Evolutionary conservation across 1,140 invertebrate genomes (phyloP).

Genomic region (Pseudomyrmex flavicornis): DNA sequence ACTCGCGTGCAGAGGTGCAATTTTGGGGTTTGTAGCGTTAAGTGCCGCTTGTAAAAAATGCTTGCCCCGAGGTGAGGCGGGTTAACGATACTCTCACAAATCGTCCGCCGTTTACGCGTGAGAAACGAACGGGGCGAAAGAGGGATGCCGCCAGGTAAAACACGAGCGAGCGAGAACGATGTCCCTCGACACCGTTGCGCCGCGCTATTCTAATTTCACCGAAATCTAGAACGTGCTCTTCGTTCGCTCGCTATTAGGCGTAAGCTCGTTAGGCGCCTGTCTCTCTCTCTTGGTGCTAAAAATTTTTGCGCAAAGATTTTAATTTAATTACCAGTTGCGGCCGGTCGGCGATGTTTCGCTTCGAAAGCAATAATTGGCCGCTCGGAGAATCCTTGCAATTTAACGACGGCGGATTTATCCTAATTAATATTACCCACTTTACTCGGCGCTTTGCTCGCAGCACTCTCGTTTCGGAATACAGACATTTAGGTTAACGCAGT

Average conservation of each 20-base stretch:
- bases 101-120: conserved; percentile 56
- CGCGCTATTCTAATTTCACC: conserved; percentile 29
- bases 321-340: not conserved
- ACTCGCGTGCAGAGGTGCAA: conserved; percentile 69
- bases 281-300: no score
- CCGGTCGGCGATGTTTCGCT: not conserved
- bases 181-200: conserved; percentile 1
- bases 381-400: conserved; percentile 4
- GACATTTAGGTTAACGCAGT: conserved; percentile 42
- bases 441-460: not conserved
- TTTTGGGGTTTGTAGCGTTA: conserved; percentile 69
- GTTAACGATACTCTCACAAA: conserved; percentile 68
- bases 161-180: conserved; percentile 16
- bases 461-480: conserved; percentile 28
- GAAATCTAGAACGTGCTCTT: conserved; percentile 17
- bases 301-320: not conserved
- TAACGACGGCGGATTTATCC: conserved; percentile 10
- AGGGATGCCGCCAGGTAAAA: conserved; percentile 11
- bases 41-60: conserved; percentile 57
- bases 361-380: conserved; percentile 5
- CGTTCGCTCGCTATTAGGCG: not conserved
- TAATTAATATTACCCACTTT: conserved; percentile 50
- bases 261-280: no score
- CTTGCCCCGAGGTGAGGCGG: conserved; percentile 44
- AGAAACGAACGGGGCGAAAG: conserved; percentile 56